Percentiles rank a stretch among this genome's conserved stretches.
These are phyloP conservation scores for Lottia gigantea DNA, from an alignment of 2,888 invertebrate species.

Conservation along the genomic window DNA sequence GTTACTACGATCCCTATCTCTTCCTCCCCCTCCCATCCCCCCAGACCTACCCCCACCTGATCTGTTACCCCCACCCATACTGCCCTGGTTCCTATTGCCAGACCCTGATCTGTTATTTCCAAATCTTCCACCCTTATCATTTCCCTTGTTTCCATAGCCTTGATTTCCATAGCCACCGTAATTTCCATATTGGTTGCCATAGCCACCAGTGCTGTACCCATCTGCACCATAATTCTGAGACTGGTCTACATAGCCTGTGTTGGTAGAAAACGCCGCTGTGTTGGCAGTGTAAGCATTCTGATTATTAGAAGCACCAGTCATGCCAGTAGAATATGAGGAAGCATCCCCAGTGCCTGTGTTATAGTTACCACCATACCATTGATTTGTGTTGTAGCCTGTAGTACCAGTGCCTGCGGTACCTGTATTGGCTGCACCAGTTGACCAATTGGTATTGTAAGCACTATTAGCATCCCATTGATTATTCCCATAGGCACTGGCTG, in stretches of 20 bases:
- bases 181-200: constrained; percentile 1
- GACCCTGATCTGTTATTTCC: neutral
- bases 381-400: neutral
- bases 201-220: neutral
- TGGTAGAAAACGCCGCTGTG: neutral
- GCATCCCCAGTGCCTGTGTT: neutral
- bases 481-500: neutral
- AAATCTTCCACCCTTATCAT: neutral
- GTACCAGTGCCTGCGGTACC: neutral
- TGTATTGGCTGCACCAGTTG: neutral
- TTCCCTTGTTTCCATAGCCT: constrained; percentile 5
- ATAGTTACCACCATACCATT: neutral
- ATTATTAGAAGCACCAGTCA: neutral
- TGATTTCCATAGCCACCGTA: neutral
- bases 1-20: neutral
- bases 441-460: constrained; percentile 1
- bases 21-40: neutral
- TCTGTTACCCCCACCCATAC: neutral
- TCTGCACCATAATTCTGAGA: neutral
- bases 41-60: neutral
- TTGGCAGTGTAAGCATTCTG: neutral
- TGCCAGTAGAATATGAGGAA: too few species aligned
- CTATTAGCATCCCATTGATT: constrained; percentile 4
- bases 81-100: neutral
- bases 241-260: neutral